Percentiles rank a stretch among this genome's conserved stretches.
Evolutionary conservation across 2,888 invertebrate species (phyloP).

Genomic region (Ecliptopera silaceata): DNA sequence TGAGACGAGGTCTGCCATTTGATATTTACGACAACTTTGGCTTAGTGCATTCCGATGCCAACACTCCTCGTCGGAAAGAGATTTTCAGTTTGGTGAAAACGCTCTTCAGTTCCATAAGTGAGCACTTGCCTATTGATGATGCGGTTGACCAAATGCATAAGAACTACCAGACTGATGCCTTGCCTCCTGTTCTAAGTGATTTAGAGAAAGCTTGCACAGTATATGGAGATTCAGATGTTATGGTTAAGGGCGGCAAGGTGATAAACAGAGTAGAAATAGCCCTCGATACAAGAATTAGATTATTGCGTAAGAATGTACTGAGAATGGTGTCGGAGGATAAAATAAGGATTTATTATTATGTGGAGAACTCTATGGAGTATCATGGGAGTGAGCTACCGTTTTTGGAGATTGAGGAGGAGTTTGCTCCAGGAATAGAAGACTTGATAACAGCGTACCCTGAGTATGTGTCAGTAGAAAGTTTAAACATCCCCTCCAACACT

Average conservation of each 20-base stretch:
- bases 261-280: slow-evolving; percentile 86
- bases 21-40: slow-evolving; percentile 91
- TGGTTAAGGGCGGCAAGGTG: slow-evolving; percentile 85
- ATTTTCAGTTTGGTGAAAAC: slow-evolving; percentile 80
- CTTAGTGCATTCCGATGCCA: slow-evolving; percentile 82
- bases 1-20: slow-evolving; percentile 91
- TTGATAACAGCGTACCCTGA: slow-evolving; percentile 90
- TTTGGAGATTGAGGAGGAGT: slow-evolving; percentile 87
- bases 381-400: slow-evolving; percentile 88
- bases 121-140: slow-evolving; percentile 87
- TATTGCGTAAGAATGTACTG: slow-evolving; percentile 82
- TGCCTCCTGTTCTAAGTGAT: slow-evolving; percentile 90
- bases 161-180: slow-evolving; percentile 91
- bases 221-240: slow-evolving; percentile 87
- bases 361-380: slow-evolving; percentile 93
- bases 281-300: slow-evolving; percentile 84
- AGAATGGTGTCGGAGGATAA: slow-evolving; percentile 85
- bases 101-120: slow-evolving; percentile 83
- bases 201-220: slow-evolving; percentile 88
- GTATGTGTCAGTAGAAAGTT: slow-evolving; percentile 87
- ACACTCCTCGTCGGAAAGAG: slow-evolving; percentile 67
- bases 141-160: slow-evolving; percentile 95
- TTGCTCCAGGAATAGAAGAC: slow-evolving; percentile 87
- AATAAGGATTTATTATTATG: slow-evolving; percentile 89
- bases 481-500: slow-evolving; percentile 86